Evolutionary conservation across 2,113 vertebrate species (phyloP).

Genomic region (Pachypanchax playfairii): DNA sequence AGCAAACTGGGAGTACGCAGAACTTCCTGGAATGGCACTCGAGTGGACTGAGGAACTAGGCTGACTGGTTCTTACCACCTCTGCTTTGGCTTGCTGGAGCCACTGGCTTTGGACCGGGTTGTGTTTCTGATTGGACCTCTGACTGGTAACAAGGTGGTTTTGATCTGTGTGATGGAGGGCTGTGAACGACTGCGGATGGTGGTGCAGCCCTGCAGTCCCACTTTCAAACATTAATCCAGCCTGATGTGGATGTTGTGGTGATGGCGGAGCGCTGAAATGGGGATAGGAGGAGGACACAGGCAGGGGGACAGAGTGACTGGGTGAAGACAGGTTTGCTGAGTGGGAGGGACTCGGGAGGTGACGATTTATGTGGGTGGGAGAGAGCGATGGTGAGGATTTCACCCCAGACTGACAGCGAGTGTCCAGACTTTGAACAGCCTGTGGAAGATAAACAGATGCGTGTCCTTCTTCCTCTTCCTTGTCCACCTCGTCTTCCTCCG

Average conservation of each 20-base stretch:
- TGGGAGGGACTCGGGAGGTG: conserved; percentile 86
- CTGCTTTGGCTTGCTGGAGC: conserved; percentile 90
- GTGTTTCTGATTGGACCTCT: conserved; percentile 85
- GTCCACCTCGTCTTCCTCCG: conserved; percentile 49
- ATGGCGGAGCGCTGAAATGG: conserved; percentile 88
- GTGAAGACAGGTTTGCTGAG: conserved; percentile 83
- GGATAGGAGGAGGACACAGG: conserved; percentile 82
- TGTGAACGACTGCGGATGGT: conserved; percentile 83
- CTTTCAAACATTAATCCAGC: conserved; percentile 85
- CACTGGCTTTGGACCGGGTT: conserved; percentile 81
- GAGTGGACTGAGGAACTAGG: conserved; percentile 72
- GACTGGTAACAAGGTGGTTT: conserved; percentile 79
- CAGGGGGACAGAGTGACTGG: conserved; percentile 81
- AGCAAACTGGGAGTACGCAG: conserved; percentile 87
- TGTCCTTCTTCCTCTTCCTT: conserved; percentile 29
- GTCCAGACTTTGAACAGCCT: conserved; percentile 40
- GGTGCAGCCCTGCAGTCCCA: conserved; percentile 54
- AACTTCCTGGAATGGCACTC: conserved; percentile 70
- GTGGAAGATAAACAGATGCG: conserved; percentile 67
- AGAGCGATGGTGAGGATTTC: conserved; percentile 45
- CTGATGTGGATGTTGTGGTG: conserved; percentile 87
- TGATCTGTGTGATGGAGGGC: conserved; percentile 85
- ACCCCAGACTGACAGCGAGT: conserved; percentile 12
- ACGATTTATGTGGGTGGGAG: conserved; percentile 86
- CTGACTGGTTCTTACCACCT: conserved; percentile 90